Evolutionary conservation across 2,888 invertebrate species (phyloP), one percentile per base, ranked within the genome.

Genomic region (Diadegma fenestrale): DNA sequence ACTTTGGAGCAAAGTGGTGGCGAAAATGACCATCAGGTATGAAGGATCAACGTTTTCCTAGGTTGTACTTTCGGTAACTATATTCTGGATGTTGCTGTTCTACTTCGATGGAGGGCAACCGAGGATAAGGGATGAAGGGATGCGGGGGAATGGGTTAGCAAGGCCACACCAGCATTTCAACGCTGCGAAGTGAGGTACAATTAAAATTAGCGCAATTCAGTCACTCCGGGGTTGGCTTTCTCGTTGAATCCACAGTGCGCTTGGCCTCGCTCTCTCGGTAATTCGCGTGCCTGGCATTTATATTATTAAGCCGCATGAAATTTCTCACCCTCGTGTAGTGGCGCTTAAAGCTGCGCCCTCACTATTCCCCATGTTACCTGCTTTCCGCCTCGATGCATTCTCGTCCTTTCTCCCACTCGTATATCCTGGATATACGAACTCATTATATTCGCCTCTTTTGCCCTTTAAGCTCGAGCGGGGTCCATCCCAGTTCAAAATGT

Each of bases 131-230:
- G 84, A 63, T 73, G 43, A 80, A 84, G 54, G 82, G 58, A 64
- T 17, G 63, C 48, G 17, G 66, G 71, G 51, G 12, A n/a, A 43
- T 58, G 45, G 61, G 64, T 66, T 73, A 33, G 54, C 26, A 51
- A 45, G 84, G 64, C 77, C 82, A 76, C 75, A 69, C 80, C 63
- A 79, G 69, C 43, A 66, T 69, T 63, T 71, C 63, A 75, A 71
- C 51, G 85, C 68, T 80, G 71, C 88, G 88, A 91, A 89, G 88
- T 90, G 89, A 90, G 91, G 90, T 91, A 90, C 90, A 92, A 92
- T 93, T 92, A 92, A 92, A 93, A 93, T 92, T 93, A 92, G 91
- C 91, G 90, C 91, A 90, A 93, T 93, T 93, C 92, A 93, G 91
- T 92, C 91, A 90, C 89, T 91, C 81, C 88, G 88, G 54, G 75